Percentiles rank a stretch among this genome's conserved stretches.
These are phyloP conservation scores for Alectoris magna DNA, from an alignment of 2,797 vertebrate genomes.

Conservation along the genomic window DNA sequence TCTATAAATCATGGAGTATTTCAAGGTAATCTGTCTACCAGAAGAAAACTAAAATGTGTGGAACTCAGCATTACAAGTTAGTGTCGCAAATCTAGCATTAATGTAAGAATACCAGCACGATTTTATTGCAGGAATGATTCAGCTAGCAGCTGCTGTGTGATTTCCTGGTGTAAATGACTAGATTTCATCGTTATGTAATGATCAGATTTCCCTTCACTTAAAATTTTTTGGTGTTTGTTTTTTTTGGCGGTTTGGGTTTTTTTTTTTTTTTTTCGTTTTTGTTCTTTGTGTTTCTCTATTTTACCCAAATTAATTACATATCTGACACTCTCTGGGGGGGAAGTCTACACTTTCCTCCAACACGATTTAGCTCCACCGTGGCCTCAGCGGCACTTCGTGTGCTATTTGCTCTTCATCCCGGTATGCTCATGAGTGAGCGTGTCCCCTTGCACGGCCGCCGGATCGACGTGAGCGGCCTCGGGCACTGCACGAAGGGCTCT, in stretches of 20 bases:
- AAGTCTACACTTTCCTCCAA: fast-evolving
- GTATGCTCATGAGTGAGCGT: too few species aligned
- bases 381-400: fast-evolving
- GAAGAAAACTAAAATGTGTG: neutral
- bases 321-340: fast-evolving
- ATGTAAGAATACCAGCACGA: neutral
- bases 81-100: neutral
- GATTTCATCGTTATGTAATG: neutral
- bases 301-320: neutral
- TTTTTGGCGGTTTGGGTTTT: too few species aligned
- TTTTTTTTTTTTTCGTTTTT: too few species aligned
- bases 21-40: neutral
- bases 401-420: too few species aligned
- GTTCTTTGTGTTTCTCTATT: neutral
- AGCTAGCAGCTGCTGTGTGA: neutral
- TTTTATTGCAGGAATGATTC: neutral
- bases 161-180: neutral
- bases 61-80: neutral
- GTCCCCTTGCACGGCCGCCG: too few species aligned
- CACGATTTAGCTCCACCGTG: fast-evolving
- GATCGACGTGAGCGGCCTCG: too few species aligned
- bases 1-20: neutral
- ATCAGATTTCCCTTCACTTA: neutral
- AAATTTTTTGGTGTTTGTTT: neutral
- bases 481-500: too few species aligned